Conservation (phyloP, 2,888 invertebrate species). For the Archips xylosteana region DNA sequence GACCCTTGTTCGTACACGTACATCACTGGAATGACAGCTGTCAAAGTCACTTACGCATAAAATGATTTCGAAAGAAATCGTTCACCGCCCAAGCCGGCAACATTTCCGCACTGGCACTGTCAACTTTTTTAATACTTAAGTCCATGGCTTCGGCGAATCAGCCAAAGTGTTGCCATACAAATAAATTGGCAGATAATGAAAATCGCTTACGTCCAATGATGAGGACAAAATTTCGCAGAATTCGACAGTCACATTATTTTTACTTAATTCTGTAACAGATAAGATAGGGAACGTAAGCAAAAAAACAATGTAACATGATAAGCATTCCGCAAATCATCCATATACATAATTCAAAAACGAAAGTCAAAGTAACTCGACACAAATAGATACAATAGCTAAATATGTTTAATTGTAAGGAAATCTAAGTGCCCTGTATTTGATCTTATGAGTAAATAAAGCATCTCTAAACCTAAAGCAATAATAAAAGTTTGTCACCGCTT, state of each 20-base stretch:
- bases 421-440: no score
- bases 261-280: not conserved
- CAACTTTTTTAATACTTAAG: not conserved
- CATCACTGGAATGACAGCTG: not conserved
- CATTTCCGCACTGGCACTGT: not conserved
- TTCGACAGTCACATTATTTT: conserved; percentile 8
- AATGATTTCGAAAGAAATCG: not conserved
- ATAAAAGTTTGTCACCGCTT: no score
- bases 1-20: not conserved
- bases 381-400: no score
- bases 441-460: no score
- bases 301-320: conserved; percentile 5
- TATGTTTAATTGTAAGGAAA: no score
- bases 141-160: not conserved
- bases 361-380: no score
- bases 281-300: not conserved
- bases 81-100: conserved; percentile 6
- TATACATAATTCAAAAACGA: no score
- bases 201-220: not conserved
- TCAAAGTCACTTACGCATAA: not conserved
- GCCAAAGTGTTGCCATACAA: conserved; percentile 1
- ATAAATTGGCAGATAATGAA: not conserved
- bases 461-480: no score
- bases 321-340: not conserved
- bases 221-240: not conserved